A percentile compares a stretch with the other conserved stretches of the same genome.
These are phyloP conservation scores for Holacanthella duospinosa DNA, from an alignment of 2,888 invertebrate species.

Conservation along the genomic window DNA sequence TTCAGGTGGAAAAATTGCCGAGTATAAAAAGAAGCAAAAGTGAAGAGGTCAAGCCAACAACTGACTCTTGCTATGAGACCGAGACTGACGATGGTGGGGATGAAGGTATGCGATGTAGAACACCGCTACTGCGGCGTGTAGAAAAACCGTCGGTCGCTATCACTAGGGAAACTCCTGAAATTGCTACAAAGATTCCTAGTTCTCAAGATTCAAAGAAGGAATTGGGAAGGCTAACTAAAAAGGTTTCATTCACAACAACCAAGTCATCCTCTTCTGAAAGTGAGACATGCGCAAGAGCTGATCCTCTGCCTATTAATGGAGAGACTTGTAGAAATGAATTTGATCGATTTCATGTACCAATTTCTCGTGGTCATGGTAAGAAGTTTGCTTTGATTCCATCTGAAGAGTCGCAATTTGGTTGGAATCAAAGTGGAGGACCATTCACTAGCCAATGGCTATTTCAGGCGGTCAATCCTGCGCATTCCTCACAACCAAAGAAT, in stretches of 20 bases:
- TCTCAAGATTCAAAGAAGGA: slow-evolving; percentile 17
- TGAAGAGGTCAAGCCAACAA: slow-evolving; percentile 16
- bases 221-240: slow-evolving; percentile 19
- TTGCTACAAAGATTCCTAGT: slow-evolving; percentile 16
- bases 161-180: neutral
- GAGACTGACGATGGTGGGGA: slow-evolving; percentile 37
- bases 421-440: slow-evolving; percentile 33
- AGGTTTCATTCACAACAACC: slow-evolving; percentile 32
- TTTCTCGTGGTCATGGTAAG: slow-evolving; percentile 14
- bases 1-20: neutral
- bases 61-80: neutral
- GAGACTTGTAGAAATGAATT: neutral
- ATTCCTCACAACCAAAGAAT: no score
- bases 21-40: slow-evolving; percentile 21
- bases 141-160: slow-evolving; percentile 13
- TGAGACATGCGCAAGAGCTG: neutral
- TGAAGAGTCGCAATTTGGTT: slow-evolving; percentile 31
- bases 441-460: slow-evolving; percentile 35
- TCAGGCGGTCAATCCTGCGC: slow-evolving; percentile 36
- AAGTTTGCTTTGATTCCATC: slow-evolving; percentile 31
- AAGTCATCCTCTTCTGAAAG: slow-evolving; percentile 11
- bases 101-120: slow-evolving; percentile 13
- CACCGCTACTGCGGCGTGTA: slow-evolving; percentile 10
- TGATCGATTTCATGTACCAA: neutral
- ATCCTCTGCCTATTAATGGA: neutral